phyloP scores from a whole-genome alignment of 2,888 invertebrate genomes.

The Synanthedon andrenaeformis region DNA sequence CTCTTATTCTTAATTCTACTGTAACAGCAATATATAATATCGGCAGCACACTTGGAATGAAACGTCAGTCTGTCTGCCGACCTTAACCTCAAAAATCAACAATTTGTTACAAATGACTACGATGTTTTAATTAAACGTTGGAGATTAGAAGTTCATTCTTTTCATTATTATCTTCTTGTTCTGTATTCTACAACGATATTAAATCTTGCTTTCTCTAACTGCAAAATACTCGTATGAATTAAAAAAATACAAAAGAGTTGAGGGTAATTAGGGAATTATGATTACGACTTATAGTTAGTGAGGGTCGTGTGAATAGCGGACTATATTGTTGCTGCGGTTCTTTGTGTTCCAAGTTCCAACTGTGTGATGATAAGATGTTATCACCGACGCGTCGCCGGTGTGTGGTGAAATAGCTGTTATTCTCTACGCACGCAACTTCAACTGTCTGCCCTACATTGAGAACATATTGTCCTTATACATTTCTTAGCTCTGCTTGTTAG shows the following conservation, averaged over 20 bases:
- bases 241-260: not conserved
- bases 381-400: slow-evolving; percentile 36
- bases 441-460: slow-evolving; percentile 28
- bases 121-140: not conserved
- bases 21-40: too few species aligned
- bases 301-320: slow-evolving; percentile 10
- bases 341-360: not conserved
- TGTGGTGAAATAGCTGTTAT: slow-evolving; percentile 44
- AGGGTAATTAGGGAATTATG: not conserved
- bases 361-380: slow-evolving; percentile 25
- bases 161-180: too few species aligned
- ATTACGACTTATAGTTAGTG: slow-evolving; percentile 1
- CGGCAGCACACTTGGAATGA: too few species aligned
- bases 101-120: not conserved
- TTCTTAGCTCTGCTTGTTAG: too few species aligned
- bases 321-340: not conserved
- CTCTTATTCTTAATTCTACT: too few species aligned
- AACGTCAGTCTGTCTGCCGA: too few species aligned
- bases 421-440: slow-evolving; percentile 44
- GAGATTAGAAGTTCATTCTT: not conserved
- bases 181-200: too few species aligned
- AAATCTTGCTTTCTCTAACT: not conserved
- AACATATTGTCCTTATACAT: not conserved
- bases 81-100: too few species aligned
- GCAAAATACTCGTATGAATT: not conserved